Conservation (phyloP, 2,113 vertebrate species). For the Paralichthys olivaceus region DNA sequence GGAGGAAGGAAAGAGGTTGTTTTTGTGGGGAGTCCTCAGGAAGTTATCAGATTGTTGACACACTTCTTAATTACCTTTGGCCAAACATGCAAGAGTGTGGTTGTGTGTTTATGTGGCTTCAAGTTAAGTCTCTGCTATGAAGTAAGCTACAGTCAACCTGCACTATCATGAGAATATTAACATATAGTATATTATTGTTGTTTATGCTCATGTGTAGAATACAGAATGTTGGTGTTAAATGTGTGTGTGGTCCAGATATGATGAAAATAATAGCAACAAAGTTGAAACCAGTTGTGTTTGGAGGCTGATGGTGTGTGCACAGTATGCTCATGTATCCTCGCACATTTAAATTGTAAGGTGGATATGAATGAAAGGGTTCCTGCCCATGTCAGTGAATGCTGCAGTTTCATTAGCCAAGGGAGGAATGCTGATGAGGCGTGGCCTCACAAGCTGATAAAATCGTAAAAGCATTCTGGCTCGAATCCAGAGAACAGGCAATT, state of each 20-base stretch:
- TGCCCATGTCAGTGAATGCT: slow-evolving; percentile 23
- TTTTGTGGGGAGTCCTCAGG: slow-evolving; percentile 74
- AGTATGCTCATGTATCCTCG: neutral
- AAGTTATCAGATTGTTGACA: slow-evolving; percentile 72
- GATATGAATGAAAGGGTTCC: slow-evolving; percentile 23
- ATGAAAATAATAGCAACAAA: too few relatives aligned
- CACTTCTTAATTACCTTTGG: slow-evolving; percentile 75
- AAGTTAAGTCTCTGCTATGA: neutral
- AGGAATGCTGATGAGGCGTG: slow-evolving; percentile 71
- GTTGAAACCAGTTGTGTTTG: neutral
- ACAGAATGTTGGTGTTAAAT: neutral
- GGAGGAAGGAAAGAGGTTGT: slow-evolving; percentile 16
- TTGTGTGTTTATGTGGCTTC: slow-evolving; percentile 19
- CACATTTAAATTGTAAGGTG: slow-evolving; percentile 1
- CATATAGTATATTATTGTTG: neutral
- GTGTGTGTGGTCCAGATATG: neutral
- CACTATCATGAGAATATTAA: neutral
- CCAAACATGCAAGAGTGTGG: slow-evolving; percentile 34
- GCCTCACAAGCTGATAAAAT: slow-evolving; percentile 71
- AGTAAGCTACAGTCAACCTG: neutral
- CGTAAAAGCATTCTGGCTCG: slow-evolving; percentile 53
- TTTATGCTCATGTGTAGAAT: neutral
- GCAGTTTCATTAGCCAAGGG: slow-evolving; percentile 64
- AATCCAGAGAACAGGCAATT: slow-evolving; percentile 66
- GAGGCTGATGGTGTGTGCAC: neutral